Conservation (phyloP, 2,888 invertebrate genomes). For the Nomada goodeniana region DNA sequence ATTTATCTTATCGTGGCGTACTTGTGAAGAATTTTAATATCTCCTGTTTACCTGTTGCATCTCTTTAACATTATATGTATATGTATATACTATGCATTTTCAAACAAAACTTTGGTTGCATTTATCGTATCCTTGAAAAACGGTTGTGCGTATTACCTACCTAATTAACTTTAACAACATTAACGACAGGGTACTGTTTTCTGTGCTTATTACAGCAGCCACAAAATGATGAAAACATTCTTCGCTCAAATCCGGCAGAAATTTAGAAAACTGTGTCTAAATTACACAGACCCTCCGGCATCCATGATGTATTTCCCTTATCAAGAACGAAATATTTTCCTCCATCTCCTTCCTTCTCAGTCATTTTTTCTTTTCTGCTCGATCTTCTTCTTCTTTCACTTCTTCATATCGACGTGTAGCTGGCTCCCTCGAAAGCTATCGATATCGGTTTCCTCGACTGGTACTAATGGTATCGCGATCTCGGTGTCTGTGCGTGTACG, state of each 20-base stretch:
- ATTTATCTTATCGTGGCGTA: slow-evolving; percentile 20
- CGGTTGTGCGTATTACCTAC: not conserved
- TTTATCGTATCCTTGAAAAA: slow-evolving; percentile 1
- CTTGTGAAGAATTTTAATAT: slow-evolving; percentile 26
- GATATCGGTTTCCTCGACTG: not conserved
- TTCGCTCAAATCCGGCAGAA: too few relatives aligned
- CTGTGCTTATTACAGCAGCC: too few relatives aligned
- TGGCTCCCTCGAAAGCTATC: not conserved
- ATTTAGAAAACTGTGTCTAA: not conserved
- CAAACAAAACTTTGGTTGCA: not conserved
- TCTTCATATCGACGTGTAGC: not conserved
- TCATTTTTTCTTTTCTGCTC: not conserved
- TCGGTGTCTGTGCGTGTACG: slow-evolving; percentile 12
- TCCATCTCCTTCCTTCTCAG: not conserved
- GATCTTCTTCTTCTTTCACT: not conserved
- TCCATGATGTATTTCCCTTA: not conserved
- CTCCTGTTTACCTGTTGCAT: not conserved
- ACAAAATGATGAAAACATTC: too few relatives aligned
- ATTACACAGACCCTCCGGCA: not conserved
- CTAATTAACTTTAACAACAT: not conserved
- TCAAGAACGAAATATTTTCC: not conserved
- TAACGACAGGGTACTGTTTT: not conserved
- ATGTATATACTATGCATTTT: not conserved
- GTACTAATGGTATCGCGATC: slow-evolving; percentile 8
- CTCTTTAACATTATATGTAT: not conserved